A percentile compares a stretch with the other conserved stretches of the same genome.
phyloP scores from a whole-genome alignment of 1,140 invertebrate species.

The Drosophila willistoni region DNA sequence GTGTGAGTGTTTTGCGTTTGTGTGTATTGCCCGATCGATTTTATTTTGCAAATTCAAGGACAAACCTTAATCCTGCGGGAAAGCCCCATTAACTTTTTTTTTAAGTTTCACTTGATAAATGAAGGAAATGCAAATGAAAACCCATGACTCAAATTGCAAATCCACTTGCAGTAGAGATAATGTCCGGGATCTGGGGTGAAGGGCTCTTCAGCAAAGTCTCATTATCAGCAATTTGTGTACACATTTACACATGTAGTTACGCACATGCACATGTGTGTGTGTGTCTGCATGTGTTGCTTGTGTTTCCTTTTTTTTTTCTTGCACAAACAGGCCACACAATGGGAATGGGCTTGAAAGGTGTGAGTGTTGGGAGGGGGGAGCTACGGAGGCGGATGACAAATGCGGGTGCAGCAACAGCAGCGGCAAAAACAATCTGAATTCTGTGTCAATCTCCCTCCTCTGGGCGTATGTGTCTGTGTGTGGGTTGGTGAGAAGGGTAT shows the following conservation, averaged over 20 bases:
- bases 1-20: conserved; percentile 38
- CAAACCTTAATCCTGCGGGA: conserved; percentile 70
- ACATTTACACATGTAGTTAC: conserved; percentile 36
- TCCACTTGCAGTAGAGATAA: conserved; percentile 1
- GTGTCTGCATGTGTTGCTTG: conserved; percentile 54
- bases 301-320: conserved; percentile 42
- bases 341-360: conserved; percentile 8
- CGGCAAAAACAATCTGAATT: conserved; percentile 48
- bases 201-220: conserved; percentile 19
- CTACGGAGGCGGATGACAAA: conserved; percentile 51
- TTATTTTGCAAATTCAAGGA: conserved; percentile 80
- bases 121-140: conserved; percentile 1
- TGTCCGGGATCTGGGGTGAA: conserved; percentile 25
- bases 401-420: conserved; percentile 50
- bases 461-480: conserved; percentile 22
- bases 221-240: conserved; percentile 63
- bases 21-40: conserved; percentile 78
- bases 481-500: conserved; percentile 3
- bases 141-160: conserved; percentile 68
- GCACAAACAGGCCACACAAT: conserved; percentile 54
- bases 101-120: conserved; percentile 24
- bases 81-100: conserved; percentile 25
- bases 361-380: conserved; percentile 39
- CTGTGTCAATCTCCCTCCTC: conserved; percentile 53
- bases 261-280: not conserved